Base-by-base conservation (phyloP, 1,140 invertebrate species). In the Trichonephila clavata region DNA sequence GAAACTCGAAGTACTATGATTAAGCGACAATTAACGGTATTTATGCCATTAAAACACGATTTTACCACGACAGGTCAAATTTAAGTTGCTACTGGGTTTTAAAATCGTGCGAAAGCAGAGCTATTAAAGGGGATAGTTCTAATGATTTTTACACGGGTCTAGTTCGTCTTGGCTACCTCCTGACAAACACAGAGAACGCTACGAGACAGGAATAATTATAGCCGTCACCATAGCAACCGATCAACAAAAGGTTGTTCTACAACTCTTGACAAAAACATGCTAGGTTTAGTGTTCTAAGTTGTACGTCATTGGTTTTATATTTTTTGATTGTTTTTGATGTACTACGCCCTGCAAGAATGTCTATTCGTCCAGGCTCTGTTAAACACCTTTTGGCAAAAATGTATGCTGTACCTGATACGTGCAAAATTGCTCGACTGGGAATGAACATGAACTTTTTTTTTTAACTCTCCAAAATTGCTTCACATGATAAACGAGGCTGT, bases 151-250 rank as follows among this genome's bases (percentile, higher is more conserved):
- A 20, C 21, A 32, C 14, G 21, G 21, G 68, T 32, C 21, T 21
- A 18, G 16, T 14, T 60, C 16, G 71, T 65, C 57, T 59, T 80
- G 63, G 21, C 50, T 60, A 24, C 43, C 24, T 13, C 88, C 13
- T 65, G 27, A 68, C 50, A 88, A 88, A 71, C 32, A 77, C 71
- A 68, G 21, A 13, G 32, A 27, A 21, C 61, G 3, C 68, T 50
- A 90, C 88, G 88, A 90, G 88, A 90, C 50, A 21, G 2, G 88
- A 77, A 90, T 90, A 90, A 71, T 90, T 90, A 90, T 90, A 18
- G 43, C 1, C 16, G 88, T 90, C 20, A 18, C 71, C 71, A 90
- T 59, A 24, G 88, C 13, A 80, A 90, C 88, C 21, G 61, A 32
- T 80, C 63, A 90, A 90, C 88, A 90, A 90, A 90, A 59, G 50